A percentile compares a stretch with the other conserved stretches of the same genome.
Conservation (phyloP, 2,113 vertebrate genomes). For the Otolemur garnettii region DNA sequence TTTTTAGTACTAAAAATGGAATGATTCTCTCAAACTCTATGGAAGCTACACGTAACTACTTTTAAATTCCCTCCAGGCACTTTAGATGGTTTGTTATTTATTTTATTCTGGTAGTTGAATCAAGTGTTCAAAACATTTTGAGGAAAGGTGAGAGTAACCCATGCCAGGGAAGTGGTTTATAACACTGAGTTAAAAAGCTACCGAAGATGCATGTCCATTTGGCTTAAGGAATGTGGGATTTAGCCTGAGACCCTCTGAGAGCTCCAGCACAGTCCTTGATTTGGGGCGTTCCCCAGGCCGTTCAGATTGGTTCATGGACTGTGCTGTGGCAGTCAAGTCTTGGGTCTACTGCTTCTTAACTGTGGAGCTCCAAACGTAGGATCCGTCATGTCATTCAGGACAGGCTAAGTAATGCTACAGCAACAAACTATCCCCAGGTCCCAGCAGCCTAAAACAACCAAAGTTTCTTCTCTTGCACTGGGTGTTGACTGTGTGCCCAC, state of each 20-base stretch:
- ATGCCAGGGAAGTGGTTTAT: background rate
- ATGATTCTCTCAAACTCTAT: background rate
- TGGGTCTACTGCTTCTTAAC: background rate
- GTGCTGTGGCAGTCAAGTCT: background rate
- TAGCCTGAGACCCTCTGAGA: background rate
- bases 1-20: background rate
- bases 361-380: background rate
- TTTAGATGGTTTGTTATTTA: background rate
- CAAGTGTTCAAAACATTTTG: background rate
- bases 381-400: background rate
- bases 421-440: background rate
- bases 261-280: background rate
- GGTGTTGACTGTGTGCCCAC: background rate
- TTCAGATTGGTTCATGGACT: background rate
- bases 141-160: background rate
- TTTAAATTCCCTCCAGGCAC: background rate
- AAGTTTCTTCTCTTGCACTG: background rate
- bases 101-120: constrained; percentile 31
- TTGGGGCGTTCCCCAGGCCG: background rate
- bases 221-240: background rate
- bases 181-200: background rate
- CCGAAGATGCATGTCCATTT: background rate
- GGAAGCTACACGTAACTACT: background rate
- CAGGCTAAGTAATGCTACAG: background rate
- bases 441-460: background rate